phyloP scores from a whole-genome alignment of 2,113 vertebrate species.

The Orientallactaga bullata region DNA sequence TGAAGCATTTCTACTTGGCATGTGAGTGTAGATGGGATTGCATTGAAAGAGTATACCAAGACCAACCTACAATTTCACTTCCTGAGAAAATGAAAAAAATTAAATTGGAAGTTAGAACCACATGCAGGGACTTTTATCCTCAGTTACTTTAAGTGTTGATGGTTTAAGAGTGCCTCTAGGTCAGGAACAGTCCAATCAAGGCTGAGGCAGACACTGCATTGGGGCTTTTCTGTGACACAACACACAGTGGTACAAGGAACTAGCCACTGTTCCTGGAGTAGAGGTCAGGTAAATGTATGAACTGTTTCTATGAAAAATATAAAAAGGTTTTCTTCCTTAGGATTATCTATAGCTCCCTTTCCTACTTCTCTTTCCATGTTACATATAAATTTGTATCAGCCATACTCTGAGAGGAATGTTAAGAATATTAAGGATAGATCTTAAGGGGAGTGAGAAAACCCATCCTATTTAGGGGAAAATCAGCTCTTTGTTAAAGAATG shows the following conservation, averaged over 20 bases:
- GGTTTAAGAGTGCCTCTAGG: neutral
- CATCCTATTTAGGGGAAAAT: neutral
- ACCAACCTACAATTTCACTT: conserved; percentile 39
- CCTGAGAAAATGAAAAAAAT: conserved; percentile 24
- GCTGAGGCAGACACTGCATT: neutral
- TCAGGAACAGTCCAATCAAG: neutral
- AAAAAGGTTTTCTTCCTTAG: neutral
- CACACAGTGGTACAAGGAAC: neutral
- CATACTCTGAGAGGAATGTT: neutral
- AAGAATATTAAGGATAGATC: neutral
- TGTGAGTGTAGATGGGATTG: neutral
- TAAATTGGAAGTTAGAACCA: conserved; percentile 35
- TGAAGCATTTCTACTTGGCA: neutral
- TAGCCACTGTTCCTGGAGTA: conserved; percentile 26
- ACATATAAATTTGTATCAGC: conserved; percentile 34
- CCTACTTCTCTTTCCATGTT: conserved; percentile 10
- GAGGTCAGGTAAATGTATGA: neutral
- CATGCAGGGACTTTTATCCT: conserved; percentile 27
- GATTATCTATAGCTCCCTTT: neutral
- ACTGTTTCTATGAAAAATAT: conserved; percentile 39
- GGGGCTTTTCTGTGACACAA: neutral
- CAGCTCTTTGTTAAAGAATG: conserved; percentile 52
- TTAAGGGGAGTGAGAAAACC: conserved; percentile 2
- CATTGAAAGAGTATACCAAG: conserved; percentile 30
- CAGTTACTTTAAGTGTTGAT: conserved; percentile 37